Conservation (phyloP, 2,888 invertebrate species). For the Galerucella calmariensis region DNA sequence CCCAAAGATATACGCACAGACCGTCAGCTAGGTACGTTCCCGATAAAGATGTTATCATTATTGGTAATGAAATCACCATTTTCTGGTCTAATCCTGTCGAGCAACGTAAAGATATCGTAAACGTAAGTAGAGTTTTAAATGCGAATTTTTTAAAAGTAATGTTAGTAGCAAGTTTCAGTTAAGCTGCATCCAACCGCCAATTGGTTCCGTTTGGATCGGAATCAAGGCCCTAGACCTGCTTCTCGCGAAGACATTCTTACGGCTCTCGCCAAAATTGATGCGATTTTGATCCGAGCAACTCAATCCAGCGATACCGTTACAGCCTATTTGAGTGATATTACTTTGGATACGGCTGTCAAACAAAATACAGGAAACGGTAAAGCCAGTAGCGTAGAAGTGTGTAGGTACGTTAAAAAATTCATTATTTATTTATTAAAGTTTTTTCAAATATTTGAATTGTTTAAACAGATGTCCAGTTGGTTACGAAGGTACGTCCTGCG, state of each 20-base stretch:
- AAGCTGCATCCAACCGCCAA: conserved; percentile 71
- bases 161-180: conserved; percentile 71
- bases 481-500: conserved; percentile 86
- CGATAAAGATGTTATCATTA: conserved; percentile 85
- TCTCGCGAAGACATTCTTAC: conserved; percentile 86
- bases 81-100: conserved; percentile 77
- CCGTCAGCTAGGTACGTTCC: conserved; percentile 68
- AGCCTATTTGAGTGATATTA: conserved; percentile 82
- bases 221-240: conserved; percentile 69
- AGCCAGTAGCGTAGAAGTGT: conserved; percentile 86
- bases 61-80: conserved; percentile 80
- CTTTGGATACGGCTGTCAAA: conserved; percentile 84
- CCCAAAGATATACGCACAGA: conserved; percentile 73
- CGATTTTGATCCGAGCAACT: conserved; percentile 86
- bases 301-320: conserved; percentile 73
- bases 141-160: not conserved
- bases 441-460: not conserved
- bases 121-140: conserved; percentile 67
- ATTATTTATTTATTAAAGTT: too few species aligned
- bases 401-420: conserved; percentile 41
- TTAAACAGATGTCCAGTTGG: conserved; percentile 63
- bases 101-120: conserved; percentile 68
- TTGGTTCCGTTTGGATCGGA: conserved; percentile 73
- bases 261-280: conserved; percentile 84
- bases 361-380: conserved; percentile 69